These are phyloP conservation scores for Neomorphus geoffroyi DNA, from an alignment of 2,797 vertebrate genomes.

Conservation along the genomic window DNA sequence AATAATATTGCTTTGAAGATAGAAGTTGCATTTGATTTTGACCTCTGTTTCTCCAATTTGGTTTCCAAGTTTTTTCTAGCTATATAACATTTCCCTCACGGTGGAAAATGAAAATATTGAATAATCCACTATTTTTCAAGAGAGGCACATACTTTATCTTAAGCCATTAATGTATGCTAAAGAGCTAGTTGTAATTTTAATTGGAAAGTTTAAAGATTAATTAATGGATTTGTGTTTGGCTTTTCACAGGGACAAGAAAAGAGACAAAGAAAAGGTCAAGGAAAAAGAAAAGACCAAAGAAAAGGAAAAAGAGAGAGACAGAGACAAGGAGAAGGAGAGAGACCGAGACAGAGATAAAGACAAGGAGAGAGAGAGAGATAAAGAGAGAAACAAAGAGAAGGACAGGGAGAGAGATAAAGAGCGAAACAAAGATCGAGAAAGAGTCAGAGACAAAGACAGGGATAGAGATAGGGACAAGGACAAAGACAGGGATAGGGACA, in stretches of 20 bases:
- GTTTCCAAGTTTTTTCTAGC: neutral
- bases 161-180: neutral
- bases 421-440: slow-evolving; percentile 33
- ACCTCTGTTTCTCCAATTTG: neutral
- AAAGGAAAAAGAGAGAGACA: slow-evolving; percentile 70
- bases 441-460: neutral
- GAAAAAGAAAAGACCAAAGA: slow-evolving; percentile 79
- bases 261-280: slow-evolving; percentile 77
- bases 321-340: slow-evolving; percentile 47
- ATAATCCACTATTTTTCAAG: neutral
- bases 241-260: slow-evolving; percentile 82
- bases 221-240: slow-evolving; percentile 57
- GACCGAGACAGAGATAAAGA: slow-evolving; percentile 3
- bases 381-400: slow-evolving; percentile 34
- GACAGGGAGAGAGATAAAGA: slow-evolving; percentile 33
- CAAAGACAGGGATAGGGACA: neutral
- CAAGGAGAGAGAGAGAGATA: slow-evolving; percentile 37
- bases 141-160: neutral
- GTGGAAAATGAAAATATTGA: neutral
- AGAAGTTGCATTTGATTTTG: neutral
- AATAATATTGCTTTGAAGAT: neutral
- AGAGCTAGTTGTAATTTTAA: neutral
- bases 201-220: neutral
- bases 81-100: neutral
- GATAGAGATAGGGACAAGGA: slow-evolving; percentile 44